Evolutionary conservation across 1,140 invertebrate genomes (phyloP), one percentile per base, ranked within the genome.

Genomic region (Fopius arisanus): DNA sequence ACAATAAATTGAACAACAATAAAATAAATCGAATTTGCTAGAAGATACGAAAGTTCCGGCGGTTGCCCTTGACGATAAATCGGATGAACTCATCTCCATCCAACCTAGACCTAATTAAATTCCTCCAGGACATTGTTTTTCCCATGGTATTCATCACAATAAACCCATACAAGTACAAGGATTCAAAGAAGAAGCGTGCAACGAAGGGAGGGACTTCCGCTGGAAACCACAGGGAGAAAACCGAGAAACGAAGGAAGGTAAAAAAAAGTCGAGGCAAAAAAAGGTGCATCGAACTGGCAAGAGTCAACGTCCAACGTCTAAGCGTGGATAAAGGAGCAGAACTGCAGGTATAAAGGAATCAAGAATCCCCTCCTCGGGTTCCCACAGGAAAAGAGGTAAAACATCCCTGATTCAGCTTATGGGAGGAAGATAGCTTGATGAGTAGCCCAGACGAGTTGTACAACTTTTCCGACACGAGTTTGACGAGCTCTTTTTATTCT

Each of bases 141-240:
- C 7, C 19, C 16, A 54, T 54, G 3, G 23, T 54, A 16, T 21
- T 51, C 48, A 54, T 54, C 19, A 51, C 5, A 51, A 37, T 51
- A 59, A 59, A 59, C 4, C 54, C 54, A 23, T 28, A 19, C 10
- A 28, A 59, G 26, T 4, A 26, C 23, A 23, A 28, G 7, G 10
- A 1, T 48, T 28, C 10, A 12, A 14, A 65, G 28, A 31, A 65
- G 12, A n/a, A 65, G 14, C 28, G 67, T 7, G 51, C 43, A 65
- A 70, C 54, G 77, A 70, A 80, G 78, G 75, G 76, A 77, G 75
- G 43, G 41, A 63, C 75, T 81, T 82, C 79, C 76, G 79, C 74
- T 77, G 73, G 76, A 75, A 75, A 72, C 67, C 73, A 69, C 33
- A 26, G 29, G 37, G 28, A 67, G 28, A 67, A 71, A 78, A 78